Conservation (phyloP, 2,888 invertebrate genomes). For the Callyntrura guangdongensis region DNA sequence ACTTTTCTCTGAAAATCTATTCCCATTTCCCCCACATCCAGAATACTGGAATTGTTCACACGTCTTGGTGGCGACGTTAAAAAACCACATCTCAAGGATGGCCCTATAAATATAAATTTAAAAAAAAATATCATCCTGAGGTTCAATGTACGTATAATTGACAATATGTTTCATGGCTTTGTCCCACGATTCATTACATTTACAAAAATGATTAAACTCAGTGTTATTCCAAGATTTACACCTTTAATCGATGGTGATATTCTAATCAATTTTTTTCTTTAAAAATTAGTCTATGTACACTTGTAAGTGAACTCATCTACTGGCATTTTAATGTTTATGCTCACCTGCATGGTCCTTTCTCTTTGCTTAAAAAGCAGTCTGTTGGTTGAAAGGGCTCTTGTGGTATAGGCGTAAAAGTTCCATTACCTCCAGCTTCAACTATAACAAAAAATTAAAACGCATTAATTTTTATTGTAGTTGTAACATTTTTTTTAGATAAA, state of each 20-base stretch:
- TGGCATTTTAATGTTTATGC: no score
- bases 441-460: constrained; percentile 32
- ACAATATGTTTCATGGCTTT: no score
- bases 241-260: no score
- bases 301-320: no score
- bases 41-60: constrained; percentile 86
- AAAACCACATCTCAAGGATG: constrained; percentile 85
- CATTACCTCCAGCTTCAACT: constrained; percentile 79
- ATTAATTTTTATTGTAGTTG: no score
- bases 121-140: neutral
- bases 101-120: constrained; percentile 64
- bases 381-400: constrained; percentile 81
- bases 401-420: constrained; percentile 68
- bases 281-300: no score
- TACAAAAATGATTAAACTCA: no score
- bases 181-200: no score
- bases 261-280: no score
- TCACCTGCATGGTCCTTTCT: constrained; percentile 84
- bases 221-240: no score
- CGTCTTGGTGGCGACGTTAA: constrained; percentile 85
- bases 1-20: constrained; percentile 81
- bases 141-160: no score
- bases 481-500: no score
- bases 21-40: constrained; percentile 85
- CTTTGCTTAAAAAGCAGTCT: constrained; percentile 83